phyloP scores from a whole-genome alignment of 2,113 vertebrate species.

The Campylomormyrus tamandua region DNA sequence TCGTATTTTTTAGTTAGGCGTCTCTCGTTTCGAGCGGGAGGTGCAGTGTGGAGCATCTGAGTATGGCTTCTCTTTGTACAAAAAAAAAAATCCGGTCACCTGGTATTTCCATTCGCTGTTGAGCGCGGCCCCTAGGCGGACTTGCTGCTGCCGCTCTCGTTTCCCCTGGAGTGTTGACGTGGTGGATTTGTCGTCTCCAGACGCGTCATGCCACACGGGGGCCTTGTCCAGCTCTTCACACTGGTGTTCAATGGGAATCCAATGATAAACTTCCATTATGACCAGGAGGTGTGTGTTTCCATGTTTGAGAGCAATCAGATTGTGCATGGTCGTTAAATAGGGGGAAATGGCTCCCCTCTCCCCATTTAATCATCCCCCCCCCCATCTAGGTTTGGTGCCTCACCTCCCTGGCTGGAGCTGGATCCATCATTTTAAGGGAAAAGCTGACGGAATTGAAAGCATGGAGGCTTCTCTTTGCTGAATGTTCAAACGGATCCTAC shows the following conservation, averaged over 20 bases:
- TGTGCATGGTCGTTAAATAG: not conserved
- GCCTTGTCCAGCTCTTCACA: not conserved
- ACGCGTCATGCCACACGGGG: not conserved
- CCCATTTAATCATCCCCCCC: not conserved
- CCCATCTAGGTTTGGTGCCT: not conserved
- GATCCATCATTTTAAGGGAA: not conserved
- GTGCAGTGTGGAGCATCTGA: not conserved
- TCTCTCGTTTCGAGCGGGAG: not conserved
- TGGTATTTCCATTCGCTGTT: not conserved
- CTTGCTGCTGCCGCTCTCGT: not conserved
- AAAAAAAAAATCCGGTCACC: not conserved
- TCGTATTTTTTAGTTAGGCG: not conserved
- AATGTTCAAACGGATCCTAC: not conserved
- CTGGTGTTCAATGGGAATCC: not conserved
- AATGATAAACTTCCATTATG: not conserved
- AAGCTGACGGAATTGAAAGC: not conserved
- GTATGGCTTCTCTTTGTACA: not conserved
- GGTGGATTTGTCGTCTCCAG: not conserved
- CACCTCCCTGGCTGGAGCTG: not conserved
- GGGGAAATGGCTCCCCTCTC: not conserved
- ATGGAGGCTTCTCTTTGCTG: not conserved
- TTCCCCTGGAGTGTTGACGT: not conserved
- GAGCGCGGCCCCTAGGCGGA: not conserved
- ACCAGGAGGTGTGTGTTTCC: not conserved
- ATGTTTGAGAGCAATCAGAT: not conserved